phyloP scores from a whole-genome alignment of 2,797 vertebrate genomes.

The Microctenopoma steveboyesi region DNA sequence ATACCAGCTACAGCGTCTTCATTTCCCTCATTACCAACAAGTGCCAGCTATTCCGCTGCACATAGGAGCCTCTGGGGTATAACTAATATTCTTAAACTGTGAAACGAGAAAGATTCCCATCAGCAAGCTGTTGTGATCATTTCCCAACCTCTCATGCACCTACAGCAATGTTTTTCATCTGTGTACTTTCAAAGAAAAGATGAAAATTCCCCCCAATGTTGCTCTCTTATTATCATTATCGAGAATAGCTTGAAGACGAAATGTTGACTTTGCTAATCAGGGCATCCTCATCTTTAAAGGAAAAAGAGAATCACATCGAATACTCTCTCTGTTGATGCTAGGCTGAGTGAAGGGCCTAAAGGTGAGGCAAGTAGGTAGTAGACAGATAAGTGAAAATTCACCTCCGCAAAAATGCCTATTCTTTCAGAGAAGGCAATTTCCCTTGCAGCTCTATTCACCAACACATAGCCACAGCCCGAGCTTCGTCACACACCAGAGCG shows the following conservation, averaged over 20 bases:
- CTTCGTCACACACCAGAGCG: constrained; percentile 62
- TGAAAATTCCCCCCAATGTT: constrained; percentile 26
- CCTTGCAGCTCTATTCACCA: constrained; percentile 58
- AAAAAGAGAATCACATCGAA: constrained; percentile 42
- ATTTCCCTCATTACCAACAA: constrained; percentile 45
- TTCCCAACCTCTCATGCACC: constrained; percentile 29
- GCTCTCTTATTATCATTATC: constrained; percentile 25
- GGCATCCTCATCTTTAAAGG: constrained; percentile 22
- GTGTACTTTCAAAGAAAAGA: constrained; percentile 2
- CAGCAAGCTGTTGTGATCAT: constrained; percentile 21
- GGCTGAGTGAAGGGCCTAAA: constrained; percentile 49
- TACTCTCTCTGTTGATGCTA: constrained; percentile 48
- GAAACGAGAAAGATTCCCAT: constrained; percentile 36
- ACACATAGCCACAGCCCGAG: constrained; percentile 49
- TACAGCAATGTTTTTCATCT: constrained; percentile 17
- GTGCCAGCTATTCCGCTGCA: constrained; percentile 33
- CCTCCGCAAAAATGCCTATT: constrained; percentile 64
- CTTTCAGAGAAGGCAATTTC: constrained; percentile 75
- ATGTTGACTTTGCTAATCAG: constrained; percentile 26
- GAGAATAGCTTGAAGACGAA: constrained; percentile 18
- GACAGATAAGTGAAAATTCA: constrained; percentile 76
- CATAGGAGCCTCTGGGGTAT: constrained; percentile 32
- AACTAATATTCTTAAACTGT: constrained; percentile 38
- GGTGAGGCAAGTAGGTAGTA: constrained; percentile 45
- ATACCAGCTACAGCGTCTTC: constrained; percentile 21